Evolutionary conservation across 1,140 invertebrate genomes (phyloP), one percentile per base, ranked within the genome.

Genomic region (Sinella curviseta): DNA sequence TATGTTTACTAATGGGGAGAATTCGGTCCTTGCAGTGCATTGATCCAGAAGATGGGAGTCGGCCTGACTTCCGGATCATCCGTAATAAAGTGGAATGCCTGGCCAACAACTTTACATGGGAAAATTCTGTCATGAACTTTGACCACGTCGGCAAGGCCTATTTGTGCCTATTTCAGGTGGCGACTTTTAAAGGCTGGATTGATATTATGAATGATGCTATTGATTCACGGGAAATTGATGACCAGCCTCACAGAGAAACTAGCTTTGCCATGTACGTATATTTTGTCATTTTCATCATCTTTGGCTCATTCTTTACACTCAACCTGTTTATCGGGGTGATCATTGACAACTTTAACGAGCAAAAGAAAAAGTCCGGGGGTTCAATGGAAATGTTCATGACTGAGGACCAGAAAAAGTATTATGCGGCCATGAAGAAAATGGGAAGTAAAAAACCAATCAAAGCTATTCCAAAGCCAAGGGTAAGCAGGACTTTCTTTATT

Each of bases 351-450:
- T 98, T 98, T 88, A 99, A 99, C 88, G 95, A 97, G 89, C 97
- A 99, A 88, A 99, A 99, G 91, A 98, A 98, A 89, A 98, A 98
- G 87, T 94, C 95, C 85, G 97, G 97, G 86, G 97, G 97, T 83
- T 98, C 97, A 82, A 90, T 99, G 70, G 97, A 99, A 88, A 97
- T 99, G 95, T 99, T 99, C 90, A 99, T 99, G 97, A 99, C 97
- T 83, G 97, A 99, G 88, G 97, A 99, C 89, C 97, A 99, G 89
- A 99, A 99, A 91, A 99, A 99, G 89, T 99, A 99, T 88, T 99
- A 99, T 90, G 98, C 97, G 88, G 97, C 97, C 77, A 99, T 99
- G 97, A 99, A 99, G 88, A 97, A 98, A 89, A 98, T 99, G 95
- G 95, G 95, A 83, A 96, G 94, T 54, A 98, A 98, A 87, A 96